Conservation (phyloP, 2,888 invertebrate genomes). For the Salpingus planirostris region DNA sequence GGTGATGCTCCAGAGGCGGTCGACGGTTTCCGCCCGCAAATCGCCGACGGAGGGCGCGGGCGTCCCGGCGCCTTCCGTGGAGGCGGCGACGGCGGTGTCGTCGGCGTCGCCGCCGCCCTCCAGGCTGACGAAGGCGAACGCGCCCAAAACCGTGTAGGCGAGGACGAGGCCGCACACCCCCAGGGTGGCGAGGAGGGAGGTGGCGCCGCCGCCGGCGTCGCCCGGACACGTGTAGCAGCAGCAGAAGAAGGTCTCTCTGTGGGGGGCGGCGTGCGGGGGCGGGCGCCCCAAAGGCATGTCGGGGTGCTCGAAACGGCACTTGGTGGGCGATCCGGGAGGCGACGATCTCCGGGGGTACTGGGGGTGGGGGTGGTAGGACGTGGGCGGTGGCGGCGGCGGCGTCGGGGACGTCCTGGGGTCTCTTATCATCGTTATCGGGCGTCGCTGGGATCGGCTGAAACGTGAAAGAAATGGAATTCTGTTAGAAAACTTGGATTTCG, state of each 20-base stretch:
- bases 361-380: too few relatives aligned
- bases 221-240: conserved; percentile 51
- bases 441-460: too few relatives aligned
- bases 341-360: conserved; percentile 33
- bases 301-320: conserved; percentile 38
- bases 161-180: conserved; percentile 76
- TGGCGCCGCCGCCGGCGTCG: conserved; percentile 39
- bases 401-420: conserved; percentile 25
- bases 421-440: conserved; percentile 26
- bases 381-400: conserved; percentile 30
- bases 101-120: conserved; percentile 52
- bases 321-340: conserved; percentile 37
- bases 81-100: conserved; percentile 57
- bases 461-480: neutral
- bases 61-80: conserved; percentile 42
- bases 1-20: conserved; percentile 77
- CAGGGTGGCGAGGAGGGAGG: conserved; percentile 68
- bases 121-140: conserved; percentile 79
- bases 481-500: too few relatives aligned
- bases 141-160: conserved; percentile 83
- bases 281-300: too few relatives aligned
- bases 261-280: neutral
- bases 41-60: conserved; percentile 42
- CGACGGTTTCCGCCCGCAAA: conserved; percentile 64
- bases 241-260: conserved; percentile 38